Evolutionary conservation across 2,888 invertebrate species (phyloP).

Genomic region (Cheilosia variabilis): DNA sequence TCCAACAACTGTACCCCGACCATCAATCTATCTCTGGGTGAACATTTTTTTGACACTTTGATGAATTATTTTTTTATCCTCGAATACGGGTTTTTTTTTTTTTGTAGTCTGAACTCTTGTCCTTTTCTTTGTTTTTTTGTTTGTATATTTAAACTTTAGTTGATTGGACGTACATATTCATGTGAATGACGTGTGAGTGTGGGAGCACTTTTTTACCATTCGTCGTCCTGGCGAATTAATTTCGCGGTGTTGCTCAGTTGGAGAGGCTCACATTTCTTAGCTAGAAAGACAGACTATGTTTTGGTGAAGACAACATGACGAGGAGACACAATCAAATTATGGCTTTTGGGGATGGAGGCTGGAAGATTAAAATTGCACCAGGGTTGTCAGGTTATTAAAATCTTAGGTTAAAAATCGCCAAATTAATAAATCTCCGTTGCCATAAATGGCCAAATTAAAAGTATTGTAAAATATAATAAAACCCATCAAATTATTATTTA

Average conservation of each 20-base stretch:
- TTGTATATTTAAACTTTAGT: constrained; percentile 35
- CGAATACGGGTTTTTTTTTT: constrained; percentile 16
- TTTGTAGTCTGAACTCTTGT: constrained; percentile 17
- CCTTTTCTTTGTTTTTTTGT: constrained; percentile 15
- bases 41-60: constrained; percentile 72
- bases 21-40: constrained; percentile 68
- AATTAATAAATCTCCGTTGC: no score
- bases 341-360: not conserved
- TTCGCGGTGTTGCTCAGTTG: not conserved
- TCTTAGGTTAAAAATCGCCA: no score
- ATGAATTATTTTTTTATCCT: constrained; percentile 69
- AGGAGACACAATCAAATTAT: constrained; percentile 10
- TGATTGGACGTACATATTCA: constrained; percentile 24
- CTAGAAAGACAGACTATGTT: not conserved
- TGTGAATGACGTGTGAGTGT: not conserved
- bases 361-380: not conserved
- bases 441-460: no score
- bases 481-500: no score
- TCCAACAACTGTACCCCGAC: constrained; percentile 65
- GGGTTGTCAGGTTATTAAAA: no score
- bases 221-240: constrained; percentile 10
- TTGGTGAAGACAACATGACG: not conserved
- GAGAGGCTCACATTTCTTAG: not conserved
- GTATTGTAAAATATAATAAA: no score
- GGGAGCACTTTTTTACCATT: not conserved